Conservation (phyloP, 2,113 vertebrate species). For the Pan paniscus region DNA sequence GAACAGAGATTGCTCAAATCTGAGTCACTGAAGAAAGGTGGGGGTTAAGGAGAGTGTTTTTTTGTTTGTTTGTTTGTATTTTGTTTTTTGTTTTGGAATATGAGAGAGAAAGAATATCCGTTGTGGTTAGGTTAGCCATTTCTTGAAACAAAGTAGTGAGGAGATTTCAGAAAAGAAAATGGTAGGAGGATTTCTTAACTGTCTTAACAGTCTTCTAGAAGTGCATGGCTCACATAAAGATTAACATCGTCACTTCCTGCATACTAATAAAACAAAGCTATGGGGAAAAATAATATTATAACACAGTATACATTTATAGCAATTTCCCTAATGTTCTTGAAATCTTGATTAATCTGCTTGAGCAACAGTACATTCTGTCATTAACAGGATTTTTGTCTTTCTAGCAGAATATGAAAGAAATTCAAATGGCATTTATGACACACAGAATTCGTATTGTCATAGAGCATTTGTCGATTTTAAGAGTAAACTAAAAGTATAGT, state of each 20-base stretch:
- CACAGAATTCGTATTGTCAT: neutral
- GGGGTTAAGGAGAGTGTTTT: neutral
- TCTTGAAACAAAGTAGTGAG: neutral
- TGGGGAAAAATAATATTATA: neutral
- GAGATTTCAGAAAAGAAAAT: neutral
- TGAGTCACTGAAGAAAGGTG: neutral
- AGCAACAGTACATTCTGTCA: neutral
- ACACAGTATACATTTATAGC: neutral
- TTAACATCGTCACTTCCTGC: neutral
- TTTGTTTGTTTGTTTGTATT: neutral
- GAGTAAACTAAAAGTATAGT: neutral
- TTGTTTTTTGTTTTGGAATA: neutral
- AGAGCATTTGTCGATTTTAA: neutral
- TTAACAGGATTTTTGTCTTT: neutral
- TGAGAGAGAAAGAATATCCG: neutral
- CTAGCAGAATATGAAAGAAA: neutral
- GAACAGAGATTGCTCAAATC: neutral
- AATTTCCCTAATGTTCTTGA: neutral
- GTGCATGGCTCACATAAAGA: neutral
- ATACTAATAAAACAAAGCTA: neutral
- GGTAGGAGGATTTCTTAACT: neutral
- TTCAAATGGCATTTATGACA: neutral
- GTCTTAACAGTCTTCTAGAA: neutral
- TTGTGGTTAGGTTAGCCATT: neutral
- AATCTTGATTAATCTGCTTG: neutral